Evolutionary conservation across 2,888 invertebrate genomes (phyloP), one percentile per base, ranked within the genome.

Genomic region (Creontiades dilutus): DNA sequence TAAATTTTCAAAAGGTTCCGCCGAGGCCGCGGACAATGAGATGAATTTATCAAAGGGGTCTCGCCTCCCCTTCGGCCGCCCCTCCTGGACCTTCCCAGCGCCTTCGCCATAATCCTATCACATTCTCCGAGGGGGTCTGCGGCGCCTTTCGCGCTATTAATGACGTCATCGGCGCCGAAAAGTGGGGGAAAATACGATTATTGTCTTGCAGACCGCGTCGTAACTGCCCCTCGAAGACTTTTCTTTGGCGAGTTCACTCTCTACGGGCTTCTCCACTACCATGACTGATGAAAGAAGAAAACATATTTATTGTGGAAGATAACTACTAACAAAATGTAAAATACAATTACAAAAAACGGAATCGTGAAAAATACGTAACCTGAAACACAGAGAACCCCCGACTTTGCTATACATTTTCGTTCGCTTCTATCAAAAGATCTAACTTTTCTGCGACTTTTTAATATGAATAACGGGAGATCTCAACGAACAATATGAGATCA

Each of bases 41-140:
- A 78, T 78, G 78, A 28, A 37, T 78, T 78, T 78, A 47, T 78
- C 78, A 78, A 78, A 78, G 78, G 13, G 78, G n/a, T 3, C n/a
- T n/a, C n/a, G 11, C 28, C 23, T 76, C 23, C 28, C 37, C 7
- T 37, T 37, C n/a, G n/a, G n/a, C n/a, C n/a, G n/a, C n/a, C 9
- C 5, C 23, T 7, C 28, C 9, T 27, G 2, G 75, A 19, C 75
- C 75, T 19, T 37, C 37, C 37, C 37, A 12, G 12, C 75, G n/a
- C 9, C 37, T 1, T 16, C 0, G 3, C 7, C 46, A 3, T 46
- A 46, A 28, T 14, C 78, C 37, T 28, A 46, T 78, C 46, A 46
- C 46, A 78, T 46, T 68, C 37, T 7, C 37, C 37, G 37, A 37
- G 37, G 37, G 37, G 37, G 37, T 37, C 37, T 37, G n/a, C 7